Base-by-base conservation (phyloP, 2,888 invertebrate genomes). In the Iselma pallidipennis region DNA sequence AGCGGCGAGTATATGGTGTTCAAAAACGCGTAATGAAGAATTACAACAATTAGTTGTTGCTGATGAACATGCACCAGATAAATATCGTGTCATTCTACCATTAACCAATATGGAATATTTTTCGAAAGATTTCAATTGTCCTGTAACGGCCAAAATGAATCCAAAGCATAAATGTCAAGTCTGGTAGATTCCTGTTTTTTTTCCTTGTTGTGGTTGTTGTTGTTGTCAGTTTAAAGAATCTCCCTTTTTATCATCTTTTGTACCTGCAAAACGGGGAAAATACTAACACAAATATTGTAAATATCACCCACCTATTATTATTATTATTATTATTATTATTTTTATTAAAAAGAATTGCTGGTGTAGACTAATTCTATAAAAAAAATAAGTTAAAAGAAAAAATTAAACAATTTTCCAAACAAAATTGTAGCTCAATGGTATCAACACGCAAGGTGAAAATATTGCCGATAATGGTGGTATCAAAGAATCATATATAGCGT, bases 381-480 rank as follows among this genome's bases (percentile, higher is more conserved):
- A n/a, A n/a, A n/a, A n/a, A 25, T 16, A 2, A 16, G 2, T 37
- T 19, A 7, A 16, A 37, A 37, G 12, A 29, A 7, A 28, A 29
- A 50, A 4, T 6, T 26, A 19, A 19, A 16, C 50, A 50, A 50
- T 10, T 19, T 29, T 29, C 7, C 9, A 26, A 10, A 55, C 33
- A 55, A 62, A 52, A 45, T 71, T 75, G 64, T 65, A 94, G 94
- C 79, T 97, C 55, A 95, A 96, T 76, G 96, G 96, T 54, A 89
- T 95, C 61, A 93, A 93, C 75, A 95, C 95, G 0, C 94, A 95
- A 82, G 95, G 95, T 12, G 96, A 96, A 80, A 96, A 96, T 79
- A 96, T 96, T 59, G 96, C 96, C 0, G 96, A 96, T 79, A 96
- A 96, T 77, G 96, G 95, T 2, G 96, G 96, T 0, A 88, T 96